These are phyloP conservation scores for Rhadinocentrus ornatus DNA, from an alignment of 2,797 vertebrate genomes.

Conservation along the genomic window DNA sequence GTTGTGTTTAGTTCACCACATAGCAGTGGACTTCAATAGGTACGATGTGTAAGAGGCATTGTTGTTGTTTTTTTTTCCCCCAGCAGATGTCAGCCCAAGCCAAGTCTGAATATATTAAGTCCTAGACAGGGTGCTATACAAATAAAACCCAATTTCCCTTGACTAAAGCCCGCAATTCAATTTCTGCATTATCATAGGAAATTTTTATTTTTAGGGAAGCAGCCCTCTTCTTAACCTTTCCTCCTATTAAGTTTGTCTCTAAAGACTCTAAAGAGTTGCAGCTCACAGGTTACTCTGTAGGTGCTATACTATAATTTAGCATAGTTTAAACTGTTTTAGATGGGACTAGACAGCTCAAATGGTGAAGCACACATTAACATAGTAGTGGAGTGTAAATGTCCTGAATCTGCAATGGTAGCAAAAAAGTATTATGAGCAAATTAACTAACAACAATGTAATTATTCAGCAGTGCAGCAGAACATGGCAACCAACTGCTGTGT, in stretches of 20 bases:
- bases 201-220: background rate
- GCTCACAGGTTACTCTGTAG: conserved; percentile 2
- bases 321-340: background rate
- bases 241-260: conserved; percentile 18
- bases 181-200: background rate
- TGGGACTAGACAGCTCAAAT: background rate
- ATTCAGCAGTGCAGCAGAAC: background rate
- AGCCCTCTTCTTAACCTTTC: conserved; percentile 4
- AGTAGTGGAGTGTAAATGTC: background rate
- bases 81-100: conserved; percentile 67
- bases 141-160: background rate
- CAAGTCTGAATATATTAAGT: background rate
- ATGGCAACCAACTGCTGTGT: background rate
- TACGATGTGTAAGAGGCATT: conserved; percentile 21
- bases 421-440: background rate
- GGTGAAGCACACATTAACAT: conserved; percentile 1
- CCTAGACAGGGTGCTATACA: background rate
- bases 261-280: conserved; percentile 9
- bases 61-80: background rate
- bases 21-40: background rate
- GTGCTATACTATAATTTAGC: background rate
- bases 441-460: background rate
- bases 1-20: background rate
- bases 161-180: background rate
- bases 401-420: background rate